Conservation (phyloP, 2,113 vertebrate species). For the Thamnaconus septentrionalis region DNA sequence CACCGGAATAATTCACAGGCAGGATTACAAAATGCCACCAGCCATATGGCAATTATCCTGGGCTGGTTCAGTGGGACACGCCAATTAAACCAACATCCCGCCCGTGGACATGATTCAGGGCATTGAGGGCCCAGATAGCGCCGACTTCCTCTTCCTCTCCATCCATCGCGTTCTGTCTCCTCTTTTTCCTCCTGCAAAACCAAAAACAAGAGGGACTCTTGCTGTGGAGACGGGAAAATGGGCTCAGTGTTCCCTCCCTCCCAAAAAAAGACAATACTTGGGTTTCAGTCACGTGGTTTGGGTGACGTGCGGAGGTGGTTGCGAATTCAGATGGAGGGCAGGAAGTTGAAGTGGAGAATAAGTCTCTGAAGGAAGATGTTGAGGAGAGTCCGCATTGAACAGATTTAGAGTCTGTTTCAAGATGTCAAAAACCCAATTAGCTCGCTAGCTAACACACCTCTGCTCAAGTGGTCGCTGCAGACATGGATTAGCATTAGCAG, state of each 20-base stretch:
- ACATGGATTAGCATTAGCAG: no score
- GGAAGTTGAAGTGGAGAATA: no score
- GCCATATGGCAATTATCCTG: slow-evolving; percentile 58
- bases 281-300: background rate
- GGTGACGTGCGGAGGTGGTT: background rate
- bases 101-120: slow-evolving; percentile 25
- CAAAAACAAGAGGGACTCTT: slow-evolving; percentile 30
- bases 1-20: slow-evolving; percentile 50
- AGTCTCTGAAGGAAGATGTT: no score
- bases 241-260: no score
- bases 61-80: slow-evolving; percentile 43
- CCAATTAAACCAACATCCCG: slow-evolving; percentile 55
- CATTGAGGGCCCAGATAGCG: slow-evolving; percentile 25
- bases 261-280: no score
- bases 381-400: no score
- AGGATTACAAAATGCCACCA: slow-evolving; percentile 57
- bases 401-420: no score
- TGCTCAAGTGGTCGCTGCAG: no score
- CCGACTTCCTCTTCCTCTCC: slow-evolving; percentile 25
- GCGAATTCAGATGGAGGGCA: no score
- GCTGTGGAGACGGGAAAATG: background rate
- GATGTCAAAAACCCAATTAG: no score
- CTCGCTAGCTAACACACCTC: no score
- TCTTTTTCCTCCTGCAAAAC: slow-evolving; percentile 6
- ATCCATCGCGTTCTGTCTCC: slow-evolving; percentile 21